Percentiles rank a stretch among this genome's conserved stretches.
Conservation (phyloP, 2,888 invertebrate species). For the Stramonita haemastoma region DNA sequence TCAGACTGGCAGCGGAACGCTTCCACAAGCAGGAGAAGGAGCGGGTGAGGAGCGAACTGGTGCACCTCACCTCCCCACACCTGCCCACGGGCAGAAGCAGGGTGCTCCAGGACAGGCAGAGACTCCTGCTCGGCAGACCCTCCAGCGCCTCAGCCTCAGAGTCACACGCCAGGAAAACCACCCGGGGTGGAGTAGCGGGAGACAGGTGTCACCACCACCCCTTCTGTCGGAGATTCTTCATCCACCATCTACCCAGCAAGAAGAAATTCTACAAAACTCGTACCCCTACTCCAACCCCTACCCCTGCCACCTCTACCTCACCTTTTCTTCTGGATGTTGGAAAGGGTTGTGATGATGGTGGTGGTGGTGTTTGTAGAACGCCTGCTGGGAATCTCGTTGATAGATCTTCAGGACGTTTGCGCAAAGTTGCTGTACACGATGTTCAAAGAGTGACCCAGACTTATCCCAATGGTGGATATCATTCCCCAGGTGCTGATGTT, state of each 20-base stretch:
- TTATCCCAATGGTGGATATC: neutral
- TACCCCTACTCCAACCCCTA: slow-evolving; percentile 32
- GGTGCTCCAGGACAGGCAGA: slow-evolving; percentile 51
- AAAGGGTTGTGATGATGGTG: too few relatives aligned
- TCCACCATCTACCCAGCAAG: slow-evolving; percentile 67
- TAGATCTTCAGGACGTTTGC: neutral
- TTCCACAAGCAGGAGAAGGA: slow-evolving; percentile 54
- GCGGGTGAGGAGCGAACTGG: slow-evolving; percentile 55
- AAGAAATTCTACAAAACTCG: slow-evolving; percentile 53
- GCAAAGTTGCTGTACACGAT: too few relatives aligned
- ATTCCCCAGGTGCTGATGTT: neutral
- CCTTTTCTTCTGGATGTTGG: too few relatives aligned
- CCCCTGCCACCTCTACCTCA: too few relatives aligned
- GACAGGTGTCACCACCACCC: slow-evolving; percentile 59
- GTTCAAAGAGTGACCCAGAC: too few relatives aligned
- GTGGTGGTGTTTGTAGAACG: too few relatives aligned
- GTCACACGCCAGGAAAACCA: neutral
- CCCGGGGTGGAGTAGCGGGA: slow-evolving; percentile 29
- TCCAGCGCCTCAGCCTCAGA: neutral
- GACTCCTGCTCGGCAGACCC: slow-evolving; percentile 18
- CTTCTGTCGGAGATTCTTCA: slow-evolving; percentile 65
- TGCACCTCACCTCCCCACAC: slow-evolving; percentile 54
- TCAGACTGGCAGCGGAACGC: slow-evolving; percentile 52
- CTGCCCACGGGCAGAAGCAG: slow-evolving; percentile 54
- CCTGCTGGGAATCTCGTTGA: too few relatives aligned